Conservation (phyloP, 2,797 vertebrate genomes). For the Fundulus diaphanus region DNA sequence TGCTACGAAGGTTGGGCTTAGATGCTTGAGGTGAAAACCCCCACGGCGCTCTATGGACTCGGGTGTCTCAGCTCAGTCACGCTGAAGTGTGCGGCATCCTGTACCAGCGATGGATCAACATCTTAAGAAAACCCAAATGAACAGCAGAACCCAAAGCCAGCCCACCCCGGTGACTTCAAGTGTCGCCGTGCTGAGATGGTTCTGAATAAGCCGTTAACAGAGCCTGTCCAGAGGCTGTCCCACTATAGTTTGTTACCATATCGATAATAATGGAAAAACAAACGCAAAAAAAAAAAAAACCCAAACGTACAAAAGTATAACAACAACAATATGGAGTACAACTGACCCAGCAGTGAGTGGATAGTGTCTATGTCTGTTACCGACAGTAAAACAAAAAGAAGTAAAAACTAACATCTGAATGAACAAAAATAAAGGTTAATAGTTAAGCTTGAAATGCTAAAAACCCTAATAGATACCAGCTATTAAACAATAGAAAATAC, state of each 20-base stretch:
- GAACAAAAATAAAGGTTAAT: conserved; percentile 80
- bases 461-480: conserved; percentile 99
- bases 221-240: conserved; percentile 80
- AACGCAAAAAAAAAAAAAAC: conserved; percentile 69
- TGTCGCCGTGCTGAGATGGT: neutral
- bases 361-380: conserved; percentile 90
- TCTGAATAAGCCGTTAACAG: conserved; percentile 53
- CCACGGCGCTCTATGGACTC: conserved; percentile 57
- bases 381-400: conserved; percentile 85
- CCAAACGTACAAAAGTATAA: conserved; percentile 72
- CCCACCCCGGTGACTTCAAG: neutral
- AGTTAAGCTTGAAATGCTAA: conserved; percentile 91
- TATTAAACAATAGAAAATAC: conserved; percentile 89
- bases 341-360: conserved; percentile 99
- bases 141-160: conserved; percentile 35
- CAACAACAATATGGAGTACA: conserved; percentile 86
- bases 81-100: conserved; percentile 77
- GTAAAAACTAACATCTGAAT: conserved; percentile 88
- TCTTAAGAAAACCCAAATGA: conserved; percentile 66
- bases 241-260: conserved; percentile 81
- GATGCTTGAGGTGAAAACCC: conserved; percentile 11
- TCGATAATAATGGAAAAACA: conserved; percentile 77
- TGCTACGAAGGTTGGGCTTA: neutral
- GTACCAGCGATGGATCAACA: conserved; percentile 81
- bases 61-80: conserved; percentile 69